Base-by-base conservation (phyloP, 2,797 vertebrate species). In the Rhinoraja longicauda region DNA sequence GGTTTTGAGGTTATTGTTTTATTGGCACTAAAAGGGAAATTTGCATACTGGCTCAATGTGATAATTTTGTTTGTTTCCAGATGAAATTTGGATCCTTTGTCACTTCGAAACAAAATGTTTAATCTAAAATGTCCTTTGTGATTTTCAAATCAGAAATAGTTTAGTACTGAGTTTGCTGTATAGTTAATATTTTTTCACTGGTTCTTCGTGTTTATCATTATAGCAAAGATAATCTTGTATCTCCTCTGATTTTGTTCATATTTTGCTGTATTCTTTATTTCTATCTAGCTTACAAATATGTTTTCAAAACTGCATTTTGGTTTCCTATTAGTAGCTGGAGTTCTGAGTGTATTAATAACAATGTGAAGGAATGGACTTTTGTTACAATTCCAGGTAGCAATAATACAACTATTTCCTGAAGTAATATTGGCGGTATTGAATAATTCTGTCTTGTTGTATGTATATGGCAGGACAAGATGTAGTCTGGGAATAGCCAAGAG, bases 241-340 rank as follows among this genome's bases (percentile, higher is more conserved):
- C 53, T 26, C 15, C 26, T 62, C 26, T 86, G 1, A 62, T 86
- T 84, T 59, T 13, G 26, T 76, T 26, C n/a, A 19, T 86, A 32
- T 86, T 86, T 62, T 86, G 12, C 81, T 86, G 24, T 26, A n/a
- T 64, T 29, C 53, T 84, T 84, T 86, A 29, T 26, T 86, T 86
- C 57, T 2, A n/a, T 13, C 57, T 4, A 86, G 82, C 26, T n/a
- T 13, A 29, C 13, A 6, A 53, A 82, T 8, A 17, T 62, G 57
- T 62, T 62, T 32, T 86, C 29, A 17, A 17, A 4, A 62, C 26
- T n/a, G 59, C 26, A 32, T 86, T 62, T 13, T 86, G 5, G 4
- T 62, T 15, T 17, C 62, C 62, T 26, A 15, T 26, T 29, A n/a
- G 53, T 84, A 29, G 26, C 45, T 53, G 29, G 24, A n/a, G 12